Percentiles rank a stretch among this genome's conserved stretches.
Conservation (phyloP, 2,113 vertebrate species). For the Melanerpes aurifrons region DNA sequence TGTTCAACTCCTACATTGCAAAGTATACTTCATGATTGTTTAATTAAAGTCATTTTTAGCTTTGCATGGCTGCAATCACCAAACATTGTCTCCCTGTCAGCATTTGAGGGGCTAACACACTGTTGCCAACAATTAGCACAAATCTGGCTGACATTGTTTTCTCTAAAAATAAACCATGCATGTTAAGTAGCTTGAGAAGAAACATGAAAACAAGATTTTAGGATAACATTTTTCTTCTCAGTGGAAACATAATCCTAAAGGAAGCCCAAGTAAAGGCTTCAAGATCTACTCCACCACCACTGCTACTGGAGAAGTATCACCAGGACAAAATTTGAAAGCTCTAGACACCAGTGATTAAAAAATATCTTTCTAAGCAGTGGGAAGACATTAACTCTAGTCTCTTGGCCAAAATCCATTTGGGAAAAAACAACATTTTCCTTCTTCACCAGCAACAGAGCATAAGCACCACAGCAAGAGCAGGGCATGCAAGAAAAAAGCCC, state of each 20-base stretch:
- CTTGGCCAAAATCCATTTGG: neutral
- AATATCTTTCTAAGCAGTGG: neutral
- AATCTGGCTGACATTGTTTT: conserved; percentile 72
- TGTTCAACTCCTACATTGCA: conserved; percentile 31
- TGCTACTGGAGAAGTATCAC: neutral
- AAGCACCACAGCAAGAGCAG: neutral
- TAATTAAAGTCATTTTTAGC: conserved; percentile 70
- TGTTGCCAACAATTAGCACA: conserved; percentile 73
- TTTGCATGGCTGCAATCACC: conserved; percentile 68
- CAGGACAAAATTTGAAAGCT: neutral
- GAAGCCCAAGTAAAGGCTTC: neutral
- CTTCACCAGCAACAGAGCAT: neutral
- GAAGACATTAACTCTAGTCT: neutral
- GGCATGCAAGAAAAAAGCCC: rapidly evolving
- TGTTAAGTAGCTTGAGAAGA: conserved; percentile 66
- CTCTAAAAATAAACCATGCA: conserved; percentile 74
- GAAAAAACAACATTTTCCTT: neutral
- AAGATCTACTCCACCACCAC: neutral
- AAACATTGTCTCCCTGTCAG: conserved; percentile 75
- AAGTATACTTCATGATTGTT: conserved; percentile 52
- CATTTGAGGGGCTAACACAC: conserved; percentile 59
- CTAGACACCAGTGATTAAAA: neutral
- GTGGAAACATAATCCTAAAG: neutral
- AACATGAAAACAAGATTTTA: conserved; percentile 59
- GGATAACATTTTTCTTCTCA: conserved; percentile 38